These are phyloP conservation scores for Ichneumon xanthorius DNA, from an alignment of 2,888 invertebrate species.

Conservation along the genomic window DNA sequence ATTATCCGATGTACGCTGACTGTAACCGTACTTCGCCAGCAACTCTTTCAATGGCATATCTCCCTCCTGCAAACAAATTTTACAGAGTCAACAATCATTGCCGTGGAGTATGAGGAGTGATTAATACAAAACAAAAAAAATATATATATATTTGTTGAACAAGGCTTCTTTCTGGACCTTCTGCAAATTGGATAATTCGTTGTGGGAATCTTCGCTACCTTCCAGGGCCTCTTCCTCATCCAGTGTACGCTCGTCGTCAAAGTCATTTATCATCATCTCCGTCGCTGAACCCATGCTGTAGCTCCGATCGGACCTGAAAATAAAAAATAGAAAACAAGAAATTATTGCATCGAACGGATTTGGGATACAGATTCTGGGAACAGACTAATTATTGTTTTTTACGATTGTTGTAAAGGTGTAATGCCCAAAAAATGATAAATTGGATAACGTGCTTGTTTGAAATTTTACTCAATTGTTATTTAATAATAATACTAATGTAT, in stretches of 20 bases:
- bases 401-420: background rate
- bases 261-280: slow-evolving; percentile 99
- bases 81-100: background rate
- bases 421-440: background rate
- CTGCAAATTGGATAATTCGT: slow-evolving; percentile 95
- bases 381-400: background rate
- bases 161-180: slow-evolving; percentile 85
- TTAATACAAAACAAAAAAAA: background rate
- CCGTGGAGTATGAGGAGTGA: background rate
- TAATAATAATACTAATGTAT: background rate
- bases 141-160: background rate
- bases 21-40: slow-evolving; percentile 94
- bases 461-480: background rate
- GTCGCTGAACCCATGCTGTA: slow-evolving; percentile 95
- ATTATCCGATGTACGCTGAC: slow-evolving; percentile 83
- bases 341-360: background rate
- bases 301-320: slow-evolving; percentile 85
- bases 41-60: slow-evolving; percentile 98
- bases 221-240: slow-evolving; percentile 99
- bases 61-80: slow-evolving; percentile 88
- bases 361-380: background rate
- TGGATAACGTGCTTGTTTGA: no score
- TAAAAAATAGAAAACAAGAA: background rate
- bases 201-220: slow-evolving; percentile 94
- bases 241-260: slow-evolving; percentile 98